phyloP scores from a whole-genome alignment of 2,113 vertebrate genomes.

The Galeopterus variegatus region DNA sequence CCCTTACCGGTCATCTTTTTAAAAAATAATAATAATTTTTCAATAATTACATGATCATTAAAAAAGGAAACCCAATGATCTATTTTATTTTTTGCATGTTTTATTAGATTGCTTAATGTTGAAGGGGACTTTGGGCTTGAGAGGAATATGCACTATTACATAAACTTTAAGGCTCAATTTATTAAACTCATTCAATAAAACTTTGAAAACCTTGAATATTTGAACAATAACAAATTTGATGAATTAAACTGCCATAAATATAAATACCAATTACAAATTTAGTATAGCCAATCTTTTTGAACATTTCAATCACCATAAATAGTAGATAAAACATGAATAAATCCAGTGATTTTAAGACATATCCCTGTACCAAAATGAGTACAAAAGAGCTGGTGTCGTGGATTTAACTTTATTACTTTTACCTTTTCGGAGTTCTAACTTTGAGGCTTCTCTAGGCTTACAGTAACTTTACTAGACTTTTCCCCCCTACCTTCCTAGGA shows the following conservation, averaged over 20 bases:
- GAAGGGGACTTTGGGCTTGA: background rate
- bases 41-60: background rate
- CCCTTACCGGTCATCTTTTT: no score
- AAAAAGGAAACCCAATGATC: background rate
- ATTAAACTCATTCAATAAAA: constrained; percentile 48
- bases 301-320: background rate
- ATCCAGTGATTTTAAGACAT: background rate
- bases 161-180: constrained; percentile 9
- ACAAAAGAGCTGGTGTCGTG: background rate
- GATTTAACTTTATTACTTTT: background rate
- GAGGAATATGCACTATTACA: background rate
- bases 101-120: background rate
- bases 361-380: background rate
- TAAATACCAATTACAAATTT: constrained; percentile 38
- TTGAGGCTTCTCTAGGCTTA: background rate
- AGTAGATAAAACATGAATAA: background rate
- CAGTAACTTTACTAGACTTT: background rate
- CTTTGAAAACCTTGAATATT: constrained; percentile 13
- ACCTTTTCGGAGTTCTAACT: background rate
- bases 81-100: constrained; percentile 48
- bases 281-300: constrained; percentile 37
- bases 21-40: no score
- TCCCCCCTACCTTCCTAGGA: background rate
- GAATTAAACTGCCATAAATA: constrained; percentile 45
- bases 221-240: constrained; percentile 24